Evolutionary conservation across 2,113 vertebrate genomes (phyloP), one percentile per base, ranked within the genome.

Genomic region (Rhagologus leucostigma): DNA sequence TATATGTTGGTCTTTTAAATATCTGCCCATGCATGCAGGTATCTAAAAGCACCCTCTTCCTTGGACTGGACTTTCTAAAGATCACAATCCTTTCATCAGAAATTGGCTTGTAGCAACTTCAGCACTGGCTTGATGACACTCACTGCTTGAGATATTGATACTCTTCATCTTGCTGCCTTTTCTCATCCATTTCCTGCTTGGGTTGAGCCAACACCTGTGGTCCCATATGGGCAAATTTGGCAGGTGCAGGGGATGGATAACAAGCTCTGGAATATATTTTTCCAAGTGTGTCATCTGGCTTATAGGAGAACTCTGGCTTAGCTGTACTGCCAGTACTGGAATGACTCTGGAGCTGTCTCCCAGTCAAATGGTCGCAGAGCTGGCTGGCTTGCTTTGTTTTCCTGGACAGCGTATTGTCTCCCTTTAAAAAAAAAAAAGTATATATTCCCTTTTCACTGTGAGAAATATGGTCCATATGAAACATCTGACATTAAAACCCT

Each of bases 241-340:
- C 93, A 92, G 63, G 52, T 94, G 68, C 39, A 46, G 46, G 27
- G 63, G 33, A 44, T 77, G 90, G 84, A 87, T 92, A 95, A 95
- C 91, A 96, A 84, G 56, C 42, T 94, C 76, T 95, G 94, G 64
- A 90, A 94, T 97, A 95, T 73, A 74, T 93, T 94, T 96, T 95
- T 95, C 94, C 90, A 95, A 96, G 86, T 95, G 93, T 96, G 93
- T 96, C 95, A 96, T 97, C 94, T 97, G 96, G 96, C 96, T 95
- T 91, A 83, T 69, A 86, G 93, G 82, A 94, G 91, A 94, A 41
- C 64, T 84, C 89, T 96, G 92, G 87, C 95, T 97, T 97, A 96
- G 86, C 91, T 96, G 95, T 97, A 96, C 94, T 95, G 95, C 93
- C 95, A 96, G 93, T 95, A 95, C 94, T 96, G 94, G 92, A 96